These are phyloP conservation scores for Henricia sp. DNA, from an alignment of 53 echinoderm and acorn worm species.

Conservation along the genomic window DNA sequence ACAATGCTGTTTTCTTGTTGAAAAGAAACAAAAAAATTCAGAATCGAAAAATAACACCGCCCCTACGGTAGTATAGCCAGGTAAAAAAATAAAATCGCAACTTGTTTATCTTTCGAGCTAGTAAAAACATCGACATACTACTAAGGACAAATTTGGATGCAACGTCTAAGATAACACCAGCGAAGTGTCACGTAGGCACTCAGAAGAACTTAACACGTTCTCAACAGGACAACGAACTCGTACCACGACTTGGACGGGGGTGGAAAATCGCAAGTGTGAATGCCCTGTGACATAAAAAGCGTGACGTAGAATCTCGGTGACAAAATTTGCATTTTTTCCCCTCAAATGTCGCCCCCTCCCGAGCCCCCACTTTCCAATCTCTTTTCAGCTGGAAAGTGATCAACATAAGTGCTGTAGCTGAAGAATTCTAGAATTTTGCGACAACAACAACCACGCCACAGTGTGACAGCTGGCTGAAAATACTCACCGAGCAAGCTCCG, in stretches of 20 bases:
- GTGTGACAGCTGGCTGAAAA: not conserved
- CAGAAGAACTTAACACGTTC: conserved; percentile 26
- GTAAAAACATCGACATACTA: conserved; percentile 18
- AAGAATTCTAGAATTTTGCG: not conserved
- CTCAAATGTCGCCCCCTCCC: too few relatives aligned
- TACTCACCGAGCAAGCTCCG: conserved; percentile 1
- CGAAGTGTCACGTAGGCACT: not conserved
- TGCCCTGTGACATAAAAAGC: not conserved
- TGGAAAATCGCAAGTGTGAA: conserved; percentile 32
- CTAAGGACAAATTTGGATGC: conserved; percentile 11
- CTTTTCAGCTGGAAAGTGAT: conserved; percentile 23
- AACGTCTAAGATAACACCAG: conserved; percentile 33
- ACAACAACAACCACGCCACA: not conserved
- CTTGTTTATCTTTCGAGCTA: conserved; percentile 29
- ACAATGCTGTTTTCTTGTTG: too few relatives aligned
- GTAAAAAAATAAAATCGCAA: too few relatives aligned
- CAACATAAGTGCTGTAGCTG: conserved; percentile 42
- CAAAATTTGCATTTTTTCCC: not conserved
- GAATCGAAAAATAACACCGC: too few relatives aligned
- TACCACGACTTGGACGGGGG: not conserved
- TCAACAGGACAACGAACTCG: conserved; percentile 28
- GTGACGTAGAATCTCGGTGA: not conserved
- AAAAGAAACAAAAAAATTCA: too few relatives aligned
- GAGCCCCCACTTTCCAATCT: not conserved
- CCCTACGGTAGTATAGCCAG: too few relatives aligned